These are phyloP conservation scores for Drosophila acutilabella DNA, from an alignment of 2,888 invertebrate species.

Conservation along the genomic window DNA sequence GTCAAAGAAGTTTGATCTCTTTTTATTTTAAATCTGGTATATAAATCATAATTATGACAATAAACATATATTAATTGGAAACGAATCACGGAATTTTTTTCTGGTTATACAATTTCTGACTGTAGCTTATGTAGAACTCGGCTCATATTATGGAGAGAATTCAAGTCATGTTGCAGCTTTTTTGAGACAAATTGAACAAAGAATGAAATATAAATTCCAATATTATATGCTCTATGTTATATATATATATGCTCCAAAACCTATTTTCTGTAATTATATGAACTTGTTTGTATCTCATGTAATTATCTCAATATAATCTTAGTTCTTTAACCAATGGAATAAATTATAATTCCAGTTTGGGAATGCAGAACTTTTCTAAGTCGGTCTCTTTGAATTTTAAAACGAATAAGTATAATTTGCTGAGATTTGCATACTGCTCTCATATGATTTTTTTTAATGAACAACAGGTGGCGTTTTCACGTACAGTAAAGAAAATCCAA, in stretches of 20 bases:
- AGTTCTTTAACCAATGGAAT: neutral
- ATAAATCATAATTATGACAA: slow-evolving; percentile 46
- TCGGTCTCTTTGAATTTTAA: neutral
- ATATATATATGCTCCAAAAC: too few relatives aligned
- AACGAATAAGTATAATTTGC: neutral
- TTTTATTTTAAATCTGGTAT: slow-evolving; percentile 15
- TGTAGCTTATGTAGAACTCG: neutral
- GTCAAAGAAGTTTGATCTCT: slow-evolving; percentile 31
- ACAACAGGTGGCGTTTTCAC: slow-evolving; percentile 40
- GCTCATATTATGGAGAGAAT: neutral
- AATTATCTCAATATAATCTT: neutral
- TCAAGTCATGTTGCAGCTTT: slow-evolving; percentile 9
- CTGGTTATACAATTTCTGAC: neutral
- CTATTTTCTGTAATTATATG: slow-evolving; percentile 6
- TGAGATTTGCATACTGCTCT: slow-evolving; percentile 6
- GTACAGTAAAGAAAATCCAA: slow-evolving; percentile 11
- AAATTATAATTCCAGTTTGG: slow-evolving; percentile 16
- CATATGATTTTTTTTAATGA: neutral
- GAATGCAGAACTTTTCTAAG: slow-evolving; percentile 8
- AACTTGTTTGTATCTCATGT: neutral
- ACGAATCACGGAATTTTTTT: neutral
- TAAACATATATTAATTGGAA: slow-evolving; percentile 12
- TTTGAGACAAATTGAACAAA: slow-evolving; percentile 5
- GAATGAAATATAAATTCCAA: slow-evolving; percentile 1
- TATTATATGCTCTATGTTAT: neutral